Base-by-base conservation (phyloP, 1,140 invertebrate species). In the Heliconius congener region DNA sequence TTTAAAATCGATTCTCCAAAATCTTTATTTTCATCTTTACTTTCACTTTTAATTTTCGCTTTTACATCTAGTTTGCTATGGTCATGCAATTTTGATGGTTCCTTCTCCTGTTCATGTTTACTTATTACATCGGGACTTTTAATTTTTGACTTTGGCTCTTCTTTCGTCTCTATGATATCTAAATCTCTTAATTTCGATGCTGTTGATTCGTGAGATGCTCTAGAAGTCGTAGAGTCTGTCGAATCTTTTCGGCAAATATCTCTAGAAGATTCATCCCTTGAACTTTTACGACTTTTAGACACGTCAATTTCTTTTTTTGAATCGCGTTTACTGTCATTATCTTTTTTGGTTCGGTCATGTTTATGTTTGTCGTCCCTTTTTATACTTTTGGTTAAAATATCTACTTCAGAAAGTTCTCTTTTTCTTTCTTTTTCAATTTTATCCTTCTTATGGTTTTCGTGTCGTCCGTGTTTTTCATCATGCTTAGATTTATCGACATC, bases 241-340 rank as follows among this genome's bases (percentile, higher is more conserved):
- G 94, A 95, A 89, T 95, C 94, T 87, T 95, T 95, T 8, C 94
- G 86, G 82, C 86, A 87, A 39, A 95, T 89, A 84, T 95, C 94
- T 84, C 91, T 89, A 5, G 87, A 86, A 66, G 87, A 86, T 86
- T 95, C 94, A 81, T 95, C 94, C 87, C 93, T 89, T 27, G 93
- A 94, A 76, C 90, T 87, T 86, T 95, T 95, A 46, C 91, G 82
- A 77, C 85, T 90, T 87, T 91, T 93, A 8, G 76, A 82, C 52
- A 74, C 79, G 39, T 94, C 92, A 39, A 76, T 77, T 71, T 94
- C 91, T 83, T 90, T 91, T 86, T 91, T 91, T 66, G n/a, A 81
- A 8, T 94, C 93, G 42, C 90, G 86, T 86, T 91, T 94, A 34
- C 77, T 74, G 34, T 94, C 93, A 42, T 73, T 84, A 71, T 94